Percentiles rank a stretch among this genome's conserved stretches.
Conservation (phyloP, 2,888 invertebrate genomes). For the Troglohyphantes excavatus region DNA sequence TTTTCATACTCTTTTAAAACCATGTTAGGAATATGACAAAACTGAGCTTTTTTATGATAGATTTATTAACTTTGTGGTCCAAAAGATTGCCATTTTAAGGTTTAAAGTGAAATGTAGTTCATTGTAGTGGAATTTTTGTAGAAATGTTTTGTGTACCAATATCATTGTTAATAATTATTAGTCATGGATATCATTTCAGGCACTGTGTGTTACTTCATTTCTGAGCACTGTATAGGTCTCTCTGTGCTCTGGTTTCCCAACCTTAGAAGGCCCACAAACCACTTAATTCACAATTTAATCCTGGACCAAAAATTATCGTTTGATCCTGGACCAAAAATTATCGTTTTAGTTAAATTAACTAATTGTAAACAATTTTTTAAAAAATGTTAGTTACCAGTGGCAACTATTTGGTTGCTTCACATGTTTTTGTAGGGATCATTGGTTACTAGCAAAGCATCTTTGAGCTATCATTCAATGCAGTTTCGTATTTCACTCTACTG, state of each 20-base stretch:
- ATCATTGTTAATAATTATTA: slow-evolving; percentile 44
- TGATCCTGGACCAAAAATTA: too few relatives aligned
- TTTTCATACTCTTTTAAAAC: slow-evolving; percentile 23
- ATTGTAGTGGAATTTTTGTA: slow-evolving; percentile 40
- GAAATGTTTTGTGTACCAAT: slow-evolving; percentile 41
- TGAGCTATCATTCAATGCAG: too few relatives aligned
- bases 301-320: too few relatives aligned
- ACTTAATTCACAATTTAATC: too few relatives aligned
- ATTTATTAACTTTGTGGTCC: slow-evolving; percentile 58
- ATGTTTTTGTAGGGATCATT: too few relatives aligned
- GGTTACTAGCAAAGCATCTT: too few relatives aligned
- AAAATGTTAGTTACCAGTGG: too few relatives aligned
- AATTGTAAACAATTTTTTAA: too few relatives aligned
- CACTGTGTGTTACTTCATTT: slow-evolving; percentile 37
- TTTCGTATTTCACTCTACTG: too few relatives aligned
- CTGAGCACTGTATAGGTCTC: slow-evolving; percentile 26
- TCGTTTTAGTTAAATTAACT: too few relatives aligned
- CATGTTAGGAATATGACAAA: background rate
- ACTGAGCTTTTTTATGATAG: slow-evolving; percentile 56
- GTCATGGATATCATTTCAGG: slow-evolving; percentile 18
- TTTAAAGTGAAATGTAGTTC: background rate
- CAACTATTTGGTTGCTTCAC: too few relatives aligned
- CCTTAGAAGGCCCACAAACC: too few relatives aligned
- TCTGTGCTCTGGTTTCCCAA: background rate
- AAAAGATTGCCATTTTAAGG: slow-evolving; percentile 54